phyloP scores from a whole-genome alignment of 2,797 vertebrate genomes.

The Mormyrops boulengeri region DNA sequence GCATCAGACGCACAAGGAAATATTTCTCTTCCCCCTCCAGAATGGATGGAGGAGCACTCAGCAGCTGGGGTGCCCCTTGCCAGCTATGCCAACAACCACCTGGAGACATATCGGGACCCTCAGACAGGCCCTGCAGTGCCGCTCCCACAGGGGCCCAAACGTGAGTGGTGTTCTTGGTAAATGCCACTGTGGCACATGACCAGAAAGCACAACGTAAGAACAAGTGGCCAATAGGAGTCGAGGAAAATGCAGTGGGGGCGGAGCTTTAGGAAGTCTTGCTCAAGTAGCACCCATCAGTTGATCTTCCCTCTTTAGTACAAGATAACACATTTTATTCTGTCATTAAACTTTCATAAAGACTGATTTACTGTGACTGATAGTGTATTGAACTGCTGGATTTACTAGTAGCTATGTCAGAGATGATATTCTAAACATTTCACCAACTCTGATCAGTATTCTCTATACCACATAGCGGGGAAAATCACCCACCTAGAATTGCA shows the following conservation, averaged over 20 bases:
- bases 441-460: neutral
- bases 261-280: neutral
- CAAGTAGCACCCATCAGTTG: neutral
- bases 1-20: neutral
- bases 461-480: neutral
- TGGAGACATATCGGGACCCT: constrained; percentile 86
- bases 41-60: constrained; percentile 95
- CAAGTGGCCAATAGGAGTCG: neutral
- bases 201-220: neutral
- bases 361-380: neutral
- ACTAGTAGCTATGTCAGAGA: neutral
- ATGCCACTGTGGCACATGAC: neutral
- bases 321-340: neutral
- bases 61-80: constrained; percentile 77
- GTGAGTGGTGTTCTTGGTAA: constrained; percentile 41
- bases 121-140: constrained; percentile 55
- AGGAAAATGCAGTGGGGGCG: neutral
- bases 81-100: constrained; percentile 80
- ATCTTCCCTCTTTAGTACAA: neutral
- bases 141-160: constrained; percentile 57
- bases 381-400: neutral
- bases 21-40: constrained; percentile 52
- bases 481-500: neutral
- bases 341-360: neutral
- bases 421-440: neutral